Conservation (phyloP, 2,888 invertebrate species). For the Megastigmus dorsalis region DNA sequence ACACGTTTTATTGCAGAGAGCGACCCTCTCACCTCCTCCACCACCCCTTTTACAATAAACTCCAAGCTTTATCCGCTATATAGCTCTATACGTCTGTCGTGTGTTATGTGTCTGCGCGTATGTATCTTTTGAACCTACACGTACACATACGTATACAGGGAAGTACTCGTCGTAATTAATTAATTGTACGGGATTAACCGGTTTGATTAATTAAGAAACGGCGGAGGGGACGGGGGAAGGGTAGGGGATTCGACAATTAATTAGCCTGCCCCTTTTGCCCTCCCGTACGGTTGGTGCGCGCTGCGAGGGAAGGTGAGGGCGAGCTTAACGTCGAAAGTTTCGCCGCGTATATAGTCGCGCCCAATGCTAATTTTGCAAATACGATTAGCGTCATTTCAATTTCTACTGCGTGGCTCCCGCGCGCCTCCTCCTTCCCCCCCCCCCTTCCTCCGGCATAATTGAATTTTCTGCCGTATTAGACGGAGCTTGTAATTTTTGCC, state of each 20-base stretch:
- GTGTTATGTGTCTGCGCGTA: no score
- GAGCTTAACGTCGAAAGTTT: slow-evolving; percentile 26
- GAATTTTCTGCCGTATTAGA: background rate
- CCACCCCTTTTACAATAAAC: no score
- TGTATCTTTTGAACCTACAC: background rate
- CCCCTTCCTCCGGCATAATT: no score
- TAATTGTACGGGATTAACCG: slow-evolving; percentile 29
- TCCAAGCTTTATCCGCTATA: no score
- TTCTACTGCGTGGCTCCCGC: background rate
- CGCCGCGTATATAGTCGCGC: background rate
- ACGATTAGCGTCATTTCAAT: slow-evolving; percentile 32
- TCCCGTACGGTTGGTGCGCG: no score
- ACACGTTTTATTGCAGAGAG: no score
- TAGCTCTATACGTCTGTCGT: no score
- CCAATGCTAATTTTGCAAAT: slow-evolving; percentile 26
- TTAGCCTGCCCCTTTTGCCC: no score
- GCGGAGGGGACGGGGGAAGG: no score
- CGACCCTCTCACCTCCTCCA: background rate
- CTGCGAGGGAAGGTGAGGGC: background rate
- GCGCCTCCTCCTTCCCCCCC: no score
- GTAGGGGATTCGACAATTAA: no score
- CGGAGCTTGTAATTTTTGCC: slow-evolving; percentile 12
- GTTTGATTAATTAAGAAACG: slow-evolving; percentile 39
- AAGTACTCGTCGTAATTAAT: slow-evolving; percentile 16
- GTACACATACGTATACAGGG: no score